Percentiles rank a stretch among this genome's conserved stretches.
Evolutionary conservation across 37 sponge, comb jelly and placozoan genomes (phyloP).

Genomic region (Theonella swinhoei): DNA sequence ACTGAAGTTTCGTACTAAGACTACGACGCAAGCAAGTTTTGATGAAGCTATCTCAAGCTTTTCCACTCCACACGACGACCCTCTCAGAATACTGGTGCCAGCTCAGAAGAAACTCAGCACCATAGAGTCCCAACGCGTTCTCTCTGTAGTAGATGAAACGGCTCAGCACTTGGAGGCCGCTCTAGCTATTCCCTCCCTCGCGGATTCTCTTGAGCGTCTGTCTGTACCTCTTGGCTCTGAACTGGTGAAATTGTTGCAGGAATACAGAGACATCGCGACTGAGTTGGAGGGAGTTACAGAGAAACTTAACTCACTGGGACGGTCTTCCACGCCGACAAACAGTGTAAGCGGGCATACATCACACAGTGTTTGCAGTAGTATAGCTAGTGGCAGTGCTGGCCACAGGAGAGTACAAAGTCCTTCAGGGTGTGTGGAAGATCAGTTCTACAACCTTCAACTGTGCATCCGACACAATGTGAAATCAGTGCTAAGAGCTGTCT

Average conservation of each 20-base stretch:
- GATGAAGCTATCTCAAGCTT: not conserved
- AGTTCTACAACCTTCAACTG: constrained; percentile 20
- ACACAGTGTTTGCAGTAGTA: not conserved
- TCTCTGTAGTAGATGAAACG: constrained; percentile 81
- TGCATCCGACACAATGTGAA: constrained; percentile 62
- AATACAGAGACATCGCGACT: constrained; percentile 50
- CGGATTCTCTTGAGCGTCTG: constrained; percentile 27
- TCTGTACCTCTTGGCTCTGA: constrained; percentile 81
- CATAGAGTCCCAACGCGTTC: constrained; percentile 91
- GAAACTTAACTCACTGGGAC: not conserved
- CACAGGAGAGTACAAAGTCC: too few species aligned
- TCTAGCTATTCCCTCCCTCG: constrained; percentile 45
- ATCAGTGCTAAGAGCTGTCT: constrained; percentile 71
- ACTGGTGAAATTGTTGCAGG: constrained; percentile 63
- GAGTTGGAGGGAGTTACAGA: constrained; percentile 28
- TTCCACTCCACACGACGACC: constrained; percentile 36
- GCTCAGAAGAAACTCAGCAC: constrained; percentile 89
- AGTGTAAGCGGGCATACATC: not conserved
- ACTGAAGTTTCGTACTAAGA: not conserved
- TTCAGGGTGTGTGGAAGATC: too few species aligned
- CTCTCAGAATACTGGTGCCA: constrained; percentile 77
- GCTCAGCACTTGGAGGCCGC: constrained; percentile 61
- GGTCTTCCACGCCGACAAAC: not conserved
- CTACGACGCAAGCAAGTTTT: not conserved
- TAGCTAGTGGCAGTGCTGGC: not conserved